Base-by-base conservation (phyloP, 2,888 invertebrate genomes). In the Cybosia mesomella region DNA sequence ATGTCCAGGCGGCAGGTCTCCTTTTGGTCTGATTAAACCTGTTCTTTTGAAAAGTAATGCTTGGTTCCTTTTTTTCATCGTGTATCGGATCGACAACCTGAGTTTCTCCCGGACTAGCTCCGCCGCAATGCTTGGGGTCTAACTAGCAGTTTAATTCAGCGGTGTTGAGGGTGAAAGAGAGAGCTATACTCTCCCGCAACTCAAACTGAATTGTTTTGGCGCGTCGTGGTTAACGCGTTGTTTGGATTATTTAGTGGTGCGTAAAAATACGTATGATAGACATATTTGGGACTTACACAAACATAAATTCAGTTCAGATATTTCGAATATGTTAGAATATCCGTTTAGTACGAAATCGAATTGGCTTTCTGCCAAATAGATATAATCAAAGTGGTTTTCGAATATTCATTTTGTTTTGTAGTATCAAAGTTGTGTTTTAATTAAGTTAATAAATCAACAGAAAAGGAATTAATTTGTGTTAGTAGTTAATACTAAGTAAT, bases 361-460 rank as follows among this genome's bases (percentile, higher is more conserved):
- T 77, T 79, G 78, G 78, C 78, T 15, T 49, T 28, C 28, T 43
- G 73, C 77, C 78, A 80, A 78, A 66, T 70, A 36, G 34, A 66
- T 66, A 36, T 59, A 53, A 66, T 66, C 53, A 21, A 54, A 66
- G 53, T 43, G 24, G 55, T 61, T 61, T 66, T 54, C 53, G 54
- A 36, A 24, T 34, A 49, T 49, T 36, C 54, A 8, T 60, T 65
- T 55, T 43, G 39, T 61, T 55, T 54, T n/a, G 4, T n/a, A 57
- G 10, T 60, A 53, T 54, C 10, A 9, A 54, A n/a, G 18, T n/a
- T 21, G 21, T 22, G 34, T 15, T 54, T 61, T 54, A 54, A 54
- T 22, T n/a, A 54, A 54, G 22, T 54, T 54, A 55, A 55, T 55
- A 55, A 4, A 55, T 55, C 8, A 8, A 28, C 7, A 55, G 7